phyloP scores from a whole-genome alignment of 2,113 vertebrate species.

The Peromyscus polionotus region DNA sequence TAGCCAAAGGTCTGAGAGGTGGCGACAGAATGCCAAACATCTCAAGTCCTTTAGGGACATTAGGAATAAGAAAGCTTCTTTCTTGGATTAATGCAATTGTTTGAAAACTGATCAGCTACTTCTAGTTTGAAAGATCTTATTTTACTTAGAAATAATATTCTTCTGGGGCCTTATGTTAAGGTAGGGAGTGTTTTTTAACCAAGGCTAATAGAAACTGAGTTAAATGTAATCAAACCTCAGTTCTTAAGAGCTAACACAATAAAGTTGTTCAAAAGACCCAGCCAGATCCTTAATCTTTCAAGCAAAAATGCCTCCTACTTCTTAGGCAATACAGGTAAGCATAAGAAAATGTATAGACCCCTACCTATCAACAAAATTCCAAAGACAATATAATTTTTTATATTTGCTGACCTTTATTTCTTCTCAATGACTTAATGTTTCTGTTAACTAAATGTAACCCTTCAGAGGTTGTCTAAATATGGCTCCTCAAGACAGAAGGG shows the following conservation, averaged over 20 bases:
- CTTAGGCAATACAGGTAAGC: slow-evolving; percentile 52
- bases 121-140: slow-evolving; percentile 72
- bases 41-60: slow-evolving; percentile 61
- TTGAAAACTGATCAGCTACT: slow-evolving; percentile 77
- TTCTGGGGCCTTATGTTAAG: slow-evolving; percentile 45
- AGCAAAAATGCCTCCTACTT: slow-evolving; percentile 60
- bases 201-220: slow-evolving; percentile 31
- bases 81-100: slow-evolving; percentile 71
- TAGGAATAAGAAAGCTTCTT: slow-evolving; percentile 70
- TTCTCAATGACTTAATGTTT: slow-evolving; percentile 28
- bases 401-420: slow-evolving; percentile 55
- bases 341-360: slow-evolving; percentile 68
- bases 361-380: slow-evolving; percentile 64
- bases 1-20: slow-evolving; percentile 82
- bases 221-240: slow-evolving; percentile 66
- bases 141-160: slow-evolving; percentile 80
- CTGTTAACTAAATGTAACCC: slow-evolving; percentile 41
- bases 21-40: slow-evolving; percentile 74
- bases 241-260: not conserved
- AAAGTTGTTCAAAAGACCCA: slow-evolving; percentile 62
- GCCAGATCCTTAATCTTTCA: slow-evolving; percentile 63
- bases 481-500: not conserved
- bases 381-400: slow-evolving; percentile 37
- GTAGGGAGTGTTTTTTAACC: not conserved
- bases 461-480: not conserved